phyloP scores from a whole-genome alignment of 2,888 invertebrate species.

The Nycteola revayana region DNA sequence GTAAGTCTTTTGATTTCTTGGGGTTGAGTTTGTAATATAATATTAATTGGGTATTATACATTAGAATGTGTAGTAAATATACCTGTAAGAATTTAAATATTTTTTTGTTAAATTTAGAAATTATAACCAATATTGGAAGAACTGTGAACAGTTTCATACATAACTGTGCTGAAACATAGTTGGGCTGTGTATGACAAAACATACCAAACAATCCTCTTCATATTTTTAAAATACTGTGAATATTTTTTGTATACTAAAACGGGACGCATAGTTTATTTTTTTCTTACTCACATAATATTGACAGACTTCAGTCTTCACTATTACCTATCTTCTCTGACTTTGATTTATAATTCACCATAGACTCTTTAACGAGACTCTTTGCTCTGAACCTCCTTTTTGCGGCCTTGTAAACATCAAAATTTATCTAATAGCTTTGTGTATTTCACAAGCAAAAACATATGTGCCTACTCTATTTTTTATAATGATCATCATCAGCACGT shows the following conservation, averaged over 20 bases:
- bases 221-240: slow-evolving; percentile 72
- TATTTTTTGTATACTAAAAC: slow-evolving; percentile 62
- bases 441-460: too few species aligned
- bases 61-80: slow-evolving; percentile 67
- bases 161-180: not conserved
- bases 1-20: slow-evolving; percentile 44
- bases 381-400: too few species aligned
- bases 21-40: slow-evolving; percentile 33
- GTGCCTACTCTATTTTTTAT: too few species aligned
- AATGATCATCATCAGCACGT: too few species aligned
- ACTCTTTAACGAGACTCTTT: too few species aligned
- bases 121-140: too few species aligned
- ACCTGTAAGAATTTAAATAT: slow-evolving; percentile 46
- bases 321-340: too few species aligned
- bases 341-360: too few species aligned
- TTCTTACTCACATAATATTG: slow-evolving; percentile 41
- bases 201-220: slow-evolving; percentile 68
- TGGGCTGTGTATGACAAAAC: not conserved
- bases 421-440: too few species aligned
- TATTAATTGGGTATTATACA: slow-evolving; percentile 44
- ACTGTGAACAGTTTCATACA: too few species aligned
- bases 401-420: too few species aligned
- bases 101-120: not conserved
- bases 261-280: slow-evolving; percentile 65
- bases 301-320: slow-evolving; percentile 5